A percentile compares a stretch with the other conserved stretches of the same genome.
phyloP scores from a whole-genome alignment of 2,797 vertebrate species.

The Platalea minor region DNA sequence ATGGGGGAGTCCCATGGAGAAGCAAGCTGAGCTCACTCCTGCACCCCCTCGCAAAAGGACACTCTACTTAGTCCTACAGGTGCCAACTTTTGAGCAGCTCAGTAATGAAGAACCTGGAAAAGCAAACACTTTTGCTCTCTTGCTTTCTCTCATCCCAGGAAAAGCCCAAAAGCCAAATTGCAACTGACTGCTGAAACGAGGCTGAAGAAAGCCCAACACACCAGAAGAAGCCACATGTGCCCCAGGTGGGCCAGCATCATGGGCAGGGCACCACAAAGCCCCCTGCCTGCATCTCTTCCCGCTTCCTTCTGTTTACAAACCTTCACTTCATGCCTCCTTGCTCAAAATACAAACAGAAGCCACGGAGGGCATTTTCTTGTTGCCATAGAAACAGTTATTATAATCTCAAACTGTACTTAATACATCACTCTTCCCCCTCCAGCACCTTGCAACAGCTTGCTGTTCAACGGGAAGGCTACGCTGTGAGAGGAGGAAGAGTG shows the following conservation, averaged over 20 bases:
- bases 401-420: conserved; percentile 73
- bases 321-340: conserved; percentile 57
- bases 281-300: neutral
- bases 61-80: neutral
- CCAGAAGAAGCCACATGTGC: neutral
- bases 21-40: neutral
- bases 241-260: neutral
- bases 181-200: neutral
- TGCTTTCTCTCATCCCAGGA: neutral
- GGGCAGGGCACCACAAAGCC: neutral
- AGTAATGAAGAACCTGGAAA: neutral
- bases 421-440: conserved; percentile 49
- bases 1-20: neutral
- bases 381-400: conserved; percentile 76
- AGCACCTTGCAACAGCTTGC: conserved; percentile 41
- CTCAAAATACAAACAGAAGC: conserved; percentile 68
- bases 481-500: neutral
- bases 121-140: neutral
- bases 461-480: neutral
- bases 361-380: conserved; percentile 64
- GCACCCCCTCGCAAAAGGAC: fast-evolving
- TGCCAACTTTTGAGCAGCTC: neutral
- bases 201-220: neutral
- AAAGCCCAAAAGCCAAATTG: neutral
- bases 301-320: conserved; percentile 31